phyloP scores from a whole-genome alignment of 2,888 invertebrate species.

The Caenorhabditis auriculariae region DNA sequence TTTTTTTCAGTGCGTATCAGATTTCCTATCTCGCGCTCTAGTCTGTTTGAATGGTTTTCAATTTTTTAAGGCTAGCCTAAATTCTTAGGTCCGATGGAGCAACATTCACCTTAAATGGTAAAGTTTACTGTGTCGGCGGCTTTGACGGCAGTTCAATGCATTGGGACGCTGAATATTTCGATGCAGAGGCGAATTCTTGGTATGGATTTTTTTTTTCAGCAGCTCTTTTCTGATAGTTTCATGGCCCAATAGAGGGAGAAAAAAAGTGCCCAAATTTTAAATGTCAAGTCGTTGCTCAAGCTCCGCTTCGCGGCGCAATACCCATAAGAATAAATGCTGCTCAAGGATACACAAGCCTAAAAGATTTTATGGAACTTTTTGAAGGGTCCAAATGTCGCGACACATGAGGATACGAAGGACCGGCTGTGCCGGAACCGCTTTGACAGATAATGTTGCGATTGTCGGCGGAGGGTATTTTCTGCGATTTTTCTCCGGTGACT shows the following conservation, averaged over 20 bases:
- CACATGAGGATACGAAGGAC: constrained; percentile 31
- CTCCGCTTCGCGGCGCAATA: neutral
- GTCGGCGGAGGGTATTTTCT: constrained; percentile 35
- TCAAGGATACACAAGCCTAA: neutral
- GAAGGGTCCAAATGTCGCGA: neutral
- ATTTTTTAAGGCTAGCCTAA: no score
- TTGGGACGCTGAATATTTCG: constrained; percentile 23
- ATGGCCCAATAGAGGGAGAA: neutral
- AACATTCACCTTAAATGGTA: constrained; percentile 4
- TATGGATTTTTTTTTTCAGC: neutral
- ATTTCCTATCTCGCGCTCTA: no score
- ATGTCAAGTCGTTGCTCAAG: no score
- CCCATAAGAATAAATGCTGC: neutral
- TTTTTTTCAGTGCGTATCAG: no score
- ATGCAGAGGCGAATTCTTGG: constrained; percentile 19
- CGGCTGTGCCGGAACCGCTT: constrained; percentile 18
- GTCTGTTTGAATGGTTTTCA: no score
- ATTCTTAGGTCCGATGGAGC: constrained; percentile 31
- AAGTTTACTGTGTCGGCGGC: constrained; percentile 26
- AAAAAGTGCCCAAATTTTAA: no score
- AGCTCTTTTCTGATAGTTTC: neutral
- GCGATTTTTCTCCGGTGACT: no score
- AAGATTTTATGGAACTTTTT: neutral
- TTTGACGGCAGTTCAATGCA: constrained; percentile 35
- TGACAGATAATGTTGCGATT: constrained; percentile 18